Conservation (phyloP, 1,140 invertebrate genomes). For the Frieseomelitta varia region DNA sequence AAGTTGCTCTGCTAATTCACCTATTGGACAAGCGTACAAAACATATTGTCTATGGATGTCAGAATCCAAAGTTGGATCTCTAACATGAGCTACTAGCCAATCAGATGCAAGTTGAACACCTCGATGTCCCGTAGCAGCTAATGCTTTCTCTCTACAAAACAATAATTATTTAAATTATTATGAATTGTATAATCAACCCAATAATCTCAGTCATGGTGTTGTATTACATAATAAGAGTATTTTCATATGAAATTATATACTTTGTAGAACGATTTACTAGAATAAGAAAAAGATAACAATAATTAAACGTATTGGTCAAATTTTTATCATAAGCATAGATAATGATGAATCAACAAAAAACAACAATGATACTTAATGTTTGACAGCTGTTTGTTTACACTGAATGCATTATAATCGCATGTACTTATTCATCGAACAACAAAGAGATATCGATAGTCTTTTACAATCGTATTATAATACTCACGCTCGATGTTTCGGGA, state of each 20-base stretch:
- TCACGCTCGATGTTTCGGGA: slow-evolving; percentile 93
- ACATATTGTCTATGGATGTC: slow-evolving; percentile 91
- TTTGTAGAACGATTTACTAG: not conserved
- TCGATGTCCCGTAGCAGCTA: slow-evolving; percentile 93
- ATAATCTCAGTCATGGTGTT: not conserved
- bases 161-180: not conserved
- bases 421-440: not conserved
- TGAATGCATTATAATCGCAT: not conserved
- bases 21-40: slow-evolving; percentile 92
- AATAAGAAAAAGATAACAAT: not conserved
- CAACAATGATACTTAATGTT: slow-evolving; percentile 38
- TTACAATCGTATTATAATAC: slow-evolving; percentile 70
- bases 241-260: not conserved
- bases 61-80: slow-evolving; percentile 90
- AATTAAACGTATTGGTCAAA: not conserved
- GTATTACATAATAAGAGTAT: not conserved
- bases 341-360: not conserved
- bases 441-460: not conserved
- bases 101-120: slow-evolving; percentile 94
- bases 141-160: slow-evolving; percentile 89
- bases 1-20: slow-evolving; percentile 87
- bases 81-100: slow-evolving; percentile 94
- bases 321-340: not conserved
- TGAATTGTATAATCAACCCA: not conserved
- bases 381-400: slow-evolving; percentile 76